Evolutionary conservation across 2,888 invertebrate species (phyloP).

Genomic region (Halictus ligatus): DNA sequence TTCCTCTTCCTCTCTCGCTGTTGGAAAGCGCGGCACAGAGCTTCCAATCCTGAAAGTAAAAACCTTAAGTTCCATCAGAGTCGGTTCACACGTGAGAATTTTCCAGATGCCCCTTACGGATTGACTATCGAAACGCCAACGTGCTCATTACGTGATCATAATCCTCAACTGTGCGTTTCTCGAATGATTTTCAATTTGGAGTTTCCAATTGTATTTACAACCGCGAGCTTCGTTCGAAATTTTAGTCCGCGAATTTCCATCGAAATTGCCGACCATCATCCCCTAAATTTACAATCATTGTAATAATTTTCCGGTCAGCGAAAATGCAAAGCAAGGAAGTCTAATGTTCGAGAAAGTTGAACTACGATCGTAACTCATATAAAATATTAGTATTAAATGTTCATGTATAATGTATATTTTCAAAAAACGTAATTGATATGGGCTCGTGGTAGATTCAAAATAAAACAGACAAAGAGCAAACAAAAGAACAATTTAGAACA

Average conservation of each 20-base stretch:
- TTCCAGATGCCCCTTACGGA: not conserved
- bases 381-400: no score
- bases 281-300: not conserved
- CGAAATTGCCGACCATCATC: not conserved
- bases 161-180: not conserved
- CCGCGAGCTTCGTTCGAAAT: not conserved
- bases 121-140: not conserved
- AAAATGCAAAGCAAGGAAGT: no score
- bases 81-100: constrained; percentile 8
- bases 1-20: not conserved
- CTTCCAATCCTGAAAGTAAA: constrained; percentile 10
- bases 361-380: no score
- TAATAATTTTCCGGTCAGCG: not conserved
- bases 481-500: no score
- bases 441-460: no score
- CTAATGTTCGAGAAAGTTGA: no score
- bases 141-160: not conserved
- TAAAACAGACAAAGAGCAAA: no score
- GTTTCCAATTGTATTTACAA: not conserved
- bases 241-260: not conserved
- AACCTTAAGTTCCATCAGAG: constrained; percentile 18
- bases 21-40: not conserved
- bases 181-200: not conserved
- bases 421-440: no score
- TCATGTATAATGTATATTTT: no score